Evolutionary conservation across 2,888 invertebrate genomes (phyloP).

Genomic region (Acanthococcus lagerstroemiae): DNA sequence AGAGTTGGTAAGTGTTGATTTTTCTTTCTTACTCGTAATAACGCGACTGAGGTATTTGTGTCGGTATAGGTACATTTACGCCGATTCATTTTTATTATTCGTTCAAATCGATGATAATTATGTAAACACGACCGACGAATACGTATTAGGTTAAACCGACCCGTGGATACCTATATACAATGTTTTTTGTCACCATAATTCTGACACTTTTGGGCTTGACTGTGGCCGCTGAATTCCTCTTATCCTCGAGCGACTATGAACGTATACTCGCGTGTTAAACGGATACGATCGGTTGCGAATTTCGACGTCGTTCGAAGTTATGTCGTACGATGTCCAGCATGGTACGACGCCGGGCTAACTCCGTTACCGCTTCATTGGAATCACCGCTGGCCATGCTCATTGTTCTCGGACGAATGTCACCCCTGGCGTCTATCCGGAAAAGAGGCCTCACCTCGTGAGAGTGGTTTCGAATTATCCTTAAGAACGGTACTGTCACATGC

Average conservation of each 20-base stretch:
- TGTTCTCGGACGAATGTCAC: constrained; percentile 13
- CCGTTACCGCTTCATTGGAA: constrained; percentile 17
- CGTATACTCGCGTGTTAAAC: background rate
- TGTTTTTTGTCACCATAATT: too few species aligned
- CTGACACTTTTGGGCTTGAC: too few species aligned
- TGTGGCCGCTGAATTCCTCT: too few species aligned
- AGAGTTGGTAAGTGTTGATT: constrained; percentile 33
- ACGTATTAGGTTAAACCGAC: too few species aligned
- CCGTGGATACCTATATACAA: too few species aligned
- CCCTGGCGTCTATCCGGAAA: constrained; percentile 19
- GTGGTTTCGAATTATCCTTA: constrained; percentile 13
- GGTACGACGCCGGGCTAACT: constrained; percentile 16
- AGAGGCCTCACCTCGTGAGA: constrained; percentile 14
- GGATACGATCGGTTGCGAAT: constrained; percentile 2
- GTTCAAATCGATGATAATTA: too few species aligned
- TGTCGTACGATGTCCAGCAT: constrained; percentile 13
- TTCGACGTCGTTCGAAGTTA: constrained; percentile 6
- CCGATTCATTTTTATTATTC: background rate
- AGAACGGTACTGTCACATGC: constrained; percentile 5
- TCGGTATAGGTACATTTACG: too few species aligned
- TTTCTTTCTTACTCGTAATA: background rate
- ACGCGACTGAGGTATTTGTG: too few species aligned
- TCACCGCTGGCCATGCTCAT: constrained; percentile 15
- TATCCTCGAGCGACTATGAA: too few species aligned
- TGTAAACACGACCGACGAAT: too few species aligned